Percentiles rank a stretch among this genome's conserved stretches.
Evolutionary conservation across 2,888 invertebrate genomes (phyloP).

Genomic region (Cantharis nigra): DNA sequence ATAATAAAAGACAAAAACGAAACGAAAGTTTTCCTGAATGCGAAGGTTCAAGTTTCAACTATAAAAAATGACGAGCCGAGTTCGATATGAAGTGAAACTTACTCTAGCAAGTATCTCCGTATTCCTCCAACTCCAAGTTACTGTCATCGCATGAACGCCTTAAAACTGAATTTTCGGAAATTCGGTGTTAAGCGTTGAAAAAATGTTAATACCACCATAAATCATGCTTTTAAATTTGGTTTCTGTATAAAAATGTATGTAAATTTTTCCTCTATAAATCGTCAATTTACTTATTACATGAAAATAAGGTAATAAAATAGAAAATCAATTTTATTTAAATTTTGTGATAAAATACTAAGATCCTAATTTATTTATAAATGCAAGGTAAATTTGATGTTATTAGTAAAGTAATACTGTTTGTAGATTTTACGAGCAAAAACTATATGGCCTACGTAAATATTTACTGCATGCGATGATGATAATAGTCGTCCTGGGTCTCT

Average conservation of each 20-base stretch:
- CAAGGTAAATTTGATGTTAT: not conserved
- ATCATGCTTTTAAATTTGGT: not conserved
- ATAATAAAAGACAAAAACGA: not conserved
- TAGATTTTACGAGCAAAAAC: not conserved
- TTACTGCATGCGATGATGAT: not conserved
- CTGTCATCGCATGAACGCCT: not conserved
- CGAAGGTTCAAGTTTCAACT: not conserved
- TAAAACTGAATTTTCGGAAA: not conserved
- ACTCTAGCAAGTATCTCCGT: not conserved
- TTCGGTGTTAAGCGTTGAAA: not conserved
- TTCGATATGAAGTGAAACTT: not conserved
- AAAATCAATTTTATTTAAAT: not conserved
- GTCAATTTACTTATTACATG: not conserved
- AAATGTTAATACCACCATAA: not conserved
- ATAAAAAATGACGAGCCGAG: not conserved
- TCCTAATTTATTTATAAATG: not conserved
- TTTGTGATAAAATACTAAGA: not conserved
- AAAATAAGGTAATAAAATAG: not conserved
- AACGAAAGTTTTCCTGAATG: not conserved
- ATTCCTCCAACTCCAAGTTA: not conserved
- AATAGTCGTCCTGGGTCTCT: not conserved
- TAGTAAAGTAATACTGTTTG: not conserved
- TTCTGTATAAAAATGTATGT: not conserved
- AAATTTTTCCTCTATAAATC: not conserved
- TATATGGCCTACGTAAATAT: not conserved